Percentiles rank a stretch among this genome's conserved stretches.
Conservation (phyloP, 1,140 invertebrate genomes). For the Lutraria rhynchaena region DNA sequence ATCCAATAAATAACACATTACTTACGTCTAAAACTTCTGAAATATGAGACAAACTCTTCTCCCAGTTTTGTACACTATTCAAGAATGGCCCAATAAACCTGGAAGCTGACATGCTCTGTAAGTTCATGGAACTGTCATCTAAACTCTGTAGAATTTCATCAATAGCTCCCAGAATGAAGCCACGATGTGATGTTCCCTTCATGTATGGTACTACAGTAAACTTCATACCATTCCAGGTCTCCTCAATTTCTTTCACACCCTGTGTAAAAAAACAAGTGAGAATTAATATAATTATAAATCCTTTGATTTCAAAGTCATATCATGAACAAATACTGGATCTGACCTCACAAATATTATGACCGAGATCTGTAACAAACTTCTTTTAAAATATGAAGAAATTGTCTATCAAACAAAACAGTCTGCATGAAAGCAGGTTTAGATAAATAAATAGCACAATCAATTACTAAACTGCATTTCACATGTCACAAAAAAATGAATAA, state of each 20-base stretch:
- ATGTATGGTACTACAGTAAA: constrained; percentile 87
- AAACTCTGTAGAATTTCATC: constrained; percentile 91
- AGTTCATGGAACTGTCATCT: constrained; percentile 94
- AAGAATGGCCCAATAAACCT: constrained; percentile 94
- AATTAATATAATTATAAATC: too few relatives aligned
- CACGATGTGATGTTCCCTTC: constrained; percentile 85
- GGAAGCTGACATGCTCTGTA: constrained; percentile 95
- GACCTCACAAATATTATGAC: too few relatives aligned
- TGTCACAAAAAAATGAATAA: too few relatives aligned
- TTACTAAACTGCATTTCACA: too few relatives aligned
- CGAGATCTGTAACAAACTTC: too few relatives aligned
- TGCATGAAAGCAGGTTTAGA: too few relatives aligned
- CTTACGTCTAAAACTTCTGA: constrained; percentile 90
- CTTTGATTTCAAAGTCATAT: too few relatives aligned
- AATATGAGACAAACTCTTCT: constrained; percentile 89
- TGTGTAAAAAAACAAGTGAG: constrained; percentile 64
- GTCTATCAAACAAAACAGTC: too few relatives aligned
- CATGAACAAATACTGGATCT: too few relatives aligned
- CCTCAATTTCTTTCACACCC: constrained; percentile 89
- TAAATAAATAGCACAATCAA: too few relatives aligned
- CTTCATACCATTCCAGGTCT: constrained; percentile 87
- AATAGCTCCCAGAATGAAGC: constrained; percentile 90
- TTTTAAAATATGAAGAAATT: too few relatives aligned
- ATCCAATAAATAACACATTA: constrained; percentile 17
- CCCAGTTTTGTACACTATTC: constrained; percentile 91